Evolutionary conservation across 2,797 vertebrate species (phyloP).

Genomic region (Cossypha niveicapilla): DNA sequence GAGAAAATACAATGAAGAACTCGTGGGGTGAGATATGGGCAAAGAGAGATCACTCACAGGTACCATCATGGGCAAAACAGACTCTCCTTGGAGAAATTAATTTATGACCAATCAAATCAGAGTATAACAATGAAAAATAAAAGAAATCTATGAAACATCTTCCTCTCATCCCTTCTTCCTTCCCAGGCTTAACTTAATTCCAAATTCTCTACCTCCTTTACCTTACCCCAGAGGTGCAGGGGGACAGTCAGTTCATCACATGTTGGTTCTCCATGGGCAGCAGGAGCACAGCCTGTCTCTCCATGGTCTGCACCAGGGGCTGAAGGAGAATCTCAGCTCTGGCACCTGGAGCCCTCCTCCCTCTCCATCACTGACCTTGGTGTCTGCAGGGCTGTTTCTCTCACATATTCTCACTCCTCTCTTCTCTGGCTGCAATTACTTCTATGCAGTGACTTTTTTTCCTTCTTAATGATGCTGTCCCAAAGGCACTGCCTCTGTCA

Average conservation of each 20-base stretch:
- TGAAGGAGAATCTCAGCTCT: neutral
- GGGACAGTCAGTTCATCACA: neutral
- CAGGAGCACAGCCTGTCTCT: neutral
- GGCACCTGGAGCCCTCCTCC: neutral
- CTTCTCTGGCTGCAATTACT: neutral
- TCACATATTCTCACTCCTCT: accelerated
- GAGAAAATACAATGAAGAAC: neutral
- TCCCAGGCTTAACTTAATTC: neutral
- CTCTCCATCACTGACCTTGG: neutral
- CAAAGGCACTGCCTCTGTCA: accelerated
- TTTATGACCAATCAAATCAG: too few species aligned
- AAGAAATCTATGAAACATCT: neutral
- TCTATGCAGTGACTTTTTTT: neutral
- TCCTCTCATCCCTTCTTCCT: neutral
- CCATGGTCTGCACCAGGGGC: accelerated
- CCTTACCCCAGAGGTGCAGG: neutral
- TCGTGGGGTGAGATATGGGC: neutral
- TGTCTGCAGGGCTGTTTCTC: neutral
- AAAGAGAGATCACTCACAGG: neutral
- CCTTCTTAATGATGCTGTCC: accelerated
- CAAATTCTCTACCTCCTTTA: neutral
- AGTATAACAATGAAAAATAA: neutral
- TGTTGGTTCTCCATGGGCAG: neutral
- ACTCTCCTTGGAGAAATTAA: accelerated
- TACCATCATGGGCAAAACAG: neutral